Evolutionary conservation across 92 coral and sea anemone genomes (phyloP), one percentile per base, ranked within the genome.

Genomic region (Galaxea fascicularis): DNA sequence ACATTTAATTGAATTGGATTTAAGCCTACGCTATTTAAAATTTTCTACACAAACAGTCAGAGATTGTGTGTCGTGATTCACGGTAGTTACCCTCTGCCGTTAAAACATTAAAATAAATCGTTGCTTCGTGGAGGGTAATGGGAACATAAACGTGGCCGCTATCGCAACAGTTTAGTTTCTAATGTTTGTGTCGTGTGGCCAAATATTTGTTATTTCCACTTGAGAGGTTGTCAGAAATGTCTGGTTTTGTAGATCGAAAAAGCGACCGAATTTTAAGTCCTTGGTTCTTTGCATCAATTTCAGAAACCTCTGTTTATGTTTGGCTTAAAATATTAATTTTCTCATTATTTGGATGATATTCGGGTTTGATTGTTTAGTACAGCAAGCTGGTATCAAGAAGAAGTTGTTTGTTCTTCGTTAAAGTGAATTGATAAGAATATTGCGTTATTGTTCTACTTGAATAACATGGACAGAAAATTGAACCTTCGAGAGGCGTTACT

Each of bases 151-250:
- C 22, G 45, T 46, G 60, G 31, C 74, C 84, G 66, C 52, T 25
- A 26, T 24, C 59, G 63, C 39, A 49, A 49, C n/a, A 62, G 45
- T 79, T 79, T 51, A n/a, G 47, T n/a, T 20, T 79, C 75, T 22
- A 51, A 51, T 66, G 75, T 66, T 65, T 79, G 84, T 79, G 52
- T 67, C 84, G 47, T 24, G 52, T 64, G 75, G 46, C 64, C 59
- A 58, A 79, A 67, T 79, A 79, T 79, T 79, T 79, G 75, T 79
- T 79, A 28, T 79, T 56, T 21, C 46, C 75, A n/a, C 84, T 79
- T 71, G 31, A 71, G 76, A 45, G 22, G 57, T 14, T n/a, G 76
- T 46, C 30, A 46, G 18, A 71, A 46, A 12, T 79, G 21, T 20
- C 52, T 30, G 62, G 9, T 18, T 16, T 17, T 70, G 75, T 70